A percentile compares a stretch with the other conserved stretches of the same genome.
Conservation (phyloP, 2,797 vertebrate genomes). For the Gastrophryne carolinensis region DNA sequence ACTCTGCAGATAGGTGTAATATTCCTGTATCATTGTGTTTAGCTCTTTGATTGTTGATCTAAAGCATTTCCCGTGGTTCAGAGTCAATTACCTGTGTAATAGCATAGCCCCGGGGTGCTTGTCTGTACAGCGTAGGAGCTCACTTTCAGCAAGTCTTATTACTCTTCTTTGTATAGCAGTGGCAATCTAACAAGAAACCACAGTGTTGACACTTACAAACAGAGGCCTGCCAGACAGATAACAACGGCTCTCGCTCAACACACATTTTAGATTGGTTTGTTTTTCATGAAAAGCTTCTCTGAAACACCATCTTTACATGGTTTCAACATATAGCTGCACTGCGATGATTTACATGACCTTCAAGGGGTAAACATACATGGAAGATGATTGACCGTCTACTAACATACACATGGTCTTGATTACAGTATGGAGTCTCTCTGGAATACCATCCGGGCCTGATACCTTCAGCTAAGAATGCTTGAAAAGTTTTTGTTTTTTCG, state of each 20-base stretch:
- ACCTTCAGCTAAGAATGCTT: too few relatives aligned
- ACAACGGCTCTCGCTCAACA: background rate
- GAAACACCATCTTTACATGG: background rate
- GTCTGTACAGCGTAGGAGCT: background rate
- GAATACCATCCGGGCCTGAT: background rate
- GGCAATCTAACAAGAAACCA: conserved; percentile 17
- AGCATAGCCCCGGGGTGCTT: background rate
- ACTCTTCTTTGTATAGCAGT: background rate
- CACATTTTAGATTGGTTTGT: background rate
- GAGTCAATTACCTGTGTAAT: conserved; percentile 16
- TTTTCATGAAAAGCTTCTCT: background rate
- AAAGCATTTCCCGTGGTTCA: background rate
- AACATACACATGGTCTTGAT: background rate
- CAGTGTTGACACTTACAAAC: conserved; percentile 24
- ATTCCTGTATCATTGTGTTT: background rate
- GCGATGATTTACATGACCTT: background rate
- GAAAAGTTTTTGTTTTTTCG: too few relatives aligned
- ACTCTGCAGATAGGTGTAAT: too few relatives aligned
- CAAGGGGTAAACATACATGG: background rate
- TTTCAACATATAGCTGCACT: background rate
- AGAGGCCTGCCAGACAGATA: background rate
- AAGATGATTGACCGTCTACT: background rate
- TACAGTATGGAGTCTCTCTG: background rate
- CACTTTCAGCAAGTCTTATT: conserved; percentile 26
- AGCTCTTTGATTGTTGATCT: background rate